Conservation (phyloP, 1,140 invertebrate genomes). For the Zaprionus ornatus region DNA sequence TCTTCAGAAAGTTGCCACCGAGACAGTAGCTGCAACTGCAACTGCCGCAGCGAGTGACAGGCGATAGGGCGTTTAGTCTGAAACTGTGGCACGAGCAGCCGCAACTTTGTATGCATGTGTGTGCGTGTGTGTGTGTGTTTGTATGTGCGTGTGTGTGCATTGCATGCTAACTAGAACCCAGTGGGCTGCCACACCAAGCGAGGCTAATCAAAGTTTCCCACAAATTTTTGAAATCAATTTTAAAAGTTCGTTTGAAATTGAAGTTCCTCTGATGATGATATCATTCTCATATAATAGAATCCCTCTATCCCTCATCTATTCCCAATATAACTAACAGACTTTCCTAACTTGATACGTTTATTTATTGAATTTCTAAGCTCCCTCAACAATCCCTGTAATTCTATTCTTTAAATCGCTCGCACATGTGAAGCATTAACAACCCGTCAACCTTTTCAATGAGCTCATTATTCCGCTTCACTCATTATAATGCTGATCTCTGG, state of each 20-base stretch:
- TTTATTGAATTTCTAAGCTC: neutral
- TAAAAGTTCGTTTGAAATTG: neutral
- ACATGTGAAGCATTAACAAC: slow-evolving; percentile 5
- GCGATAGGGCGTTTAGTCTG: slow-evolving; percentile 45
- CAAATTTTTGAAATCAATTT: slow-evolving; percentile 17
- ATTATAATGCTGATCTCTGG: slow-evolving; percentile 32
- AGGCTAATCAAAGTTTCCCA: slow-evolving; percentile 35
- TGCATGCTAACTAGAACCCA: slow-evolving; percentile 14
- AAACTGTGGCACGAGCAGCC: slow-evolving; percentile 23
- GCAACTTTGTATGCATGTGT: slow-evolving; percentile 28
- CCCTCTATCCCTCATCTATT: neutral
- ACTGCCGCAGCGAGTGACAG: slow-evolving; percentile 24
- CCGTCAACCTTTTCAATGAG: neutral
- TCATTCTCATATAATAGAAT: neutral
- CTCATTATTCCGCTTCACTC: slow-evolving; percentile 1
- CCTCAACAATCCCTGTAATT: neutral
- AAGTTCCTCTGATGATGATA: neutral
- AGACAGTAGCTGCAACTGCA: neutral
- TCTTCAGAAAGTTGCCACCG: slow-evolving; percentile 10
- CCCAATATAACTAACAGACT: neutral
- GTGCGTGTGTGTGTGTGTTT: neutral
- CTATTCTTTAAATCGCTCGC: neutral
- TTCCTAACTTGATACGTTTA: neutral
- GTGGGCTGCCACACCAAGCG: slow-evolving; percentile 7
- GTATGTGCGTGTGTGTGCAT: neutral